Conservation (phyloP, 1,140 invertebrate genomes). For the Pseudobourletiella spinata region DNA sequence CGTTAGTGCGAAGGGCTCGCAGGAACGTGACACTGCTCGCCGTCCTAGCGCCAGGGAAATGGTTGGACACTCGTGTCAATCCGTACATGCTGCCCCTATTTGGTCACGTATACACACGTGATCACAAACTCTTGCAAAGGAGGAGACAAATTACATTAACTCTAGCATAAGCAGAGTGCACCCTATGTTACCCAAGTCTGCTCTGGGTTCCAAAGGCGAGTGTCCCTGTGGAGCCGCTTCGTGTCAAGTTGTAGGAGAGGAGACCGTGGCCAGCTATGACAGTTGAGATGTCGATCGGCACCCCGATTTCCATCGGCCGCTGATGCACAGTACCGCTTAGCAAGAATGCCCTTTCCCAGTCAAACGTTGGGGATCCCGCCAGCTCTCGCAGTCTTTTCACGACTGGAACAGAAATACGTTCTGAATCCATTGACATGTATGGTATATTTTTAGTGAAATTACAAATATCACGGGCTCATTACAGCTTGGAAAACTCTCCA, state of each 20-base stretch:
- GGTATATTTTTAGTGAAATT: conserved; percentile 1
- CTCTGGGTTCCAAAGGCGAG: neutral
- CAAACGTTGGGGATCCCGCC: neutral
- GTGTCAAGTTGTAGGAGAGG: conserved; percentile 6
- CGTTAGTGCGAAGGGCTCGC: conserved; percentile 7
- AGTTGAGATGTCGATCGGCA: conserved; percentile 19
- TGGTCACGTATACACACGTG: neutral
- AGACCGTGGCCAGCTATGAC: neutral
- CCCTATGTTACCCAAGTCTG: conserved; percentile 11
- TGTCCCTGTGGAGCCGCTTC: neutral
- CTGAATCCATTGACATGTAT: neutral
- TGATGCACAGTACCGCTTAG: conserved; percentile 23
- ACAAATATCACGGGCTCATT: neutral
- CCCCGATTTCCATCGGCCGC: conserved; percentile 32
- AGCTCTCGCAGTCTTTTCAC: conserved; percentile 3
- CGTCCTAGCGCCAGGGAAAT: conserved; percentile 21
- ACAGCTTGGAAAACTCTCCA: conserved; percentile 5
- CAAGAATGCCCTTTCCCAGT: conserved; percentile 9
- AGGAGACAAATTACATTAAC: neutral
- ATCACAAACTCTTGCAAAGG: neutral
- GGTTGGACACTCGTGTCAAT: conserved; percentile 19
- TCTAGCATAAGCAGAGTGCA: no score
- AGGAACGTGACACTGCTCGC: neutral
- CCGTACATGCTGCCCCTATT: conserved; percentile 19
- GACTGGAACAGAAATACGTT: neutral